Evolutionary conservation across 2,888 invertebrate species (phyloP), one percentile per base, ranked within the genome.

Genomic region (Formica aserva): DNA sequence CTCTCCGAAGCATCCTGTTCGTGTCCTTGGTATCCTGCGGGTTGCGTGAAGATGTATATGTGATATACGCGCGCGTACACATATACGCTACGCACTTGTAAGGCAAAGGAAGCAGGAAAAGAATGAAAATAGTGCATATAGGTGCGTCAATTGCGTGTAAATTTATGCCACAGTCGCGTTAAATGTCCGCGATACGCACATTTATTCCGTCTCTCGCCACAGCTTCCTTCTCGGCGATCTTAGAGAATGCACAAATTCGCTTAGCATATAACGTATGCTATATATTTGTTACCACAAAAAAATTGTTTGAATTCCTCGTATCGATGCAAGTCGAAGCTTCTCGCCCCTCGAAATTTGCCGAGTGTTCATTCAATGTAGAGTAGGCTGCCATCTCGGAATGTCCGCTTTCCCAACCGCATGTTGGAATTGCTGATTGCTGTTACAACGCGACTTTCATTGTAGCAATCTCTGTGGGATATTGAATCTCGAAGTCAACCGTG

Each of bases 111-210:
- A 81, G 57, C 66, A 75, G 84, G 83, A 89, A 80, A 88, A 80
- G 75, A 85, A 74, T 63, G 71, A 41, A 75, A 67, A 22, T 74
- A 32, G 63, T 35, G 80, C 75, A 52, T 48, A 74, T 65, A 41
- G 67, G 75, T 87, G 91, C 91, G 92, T 92, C 88, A 91, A 87
- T 85, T 88, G 89, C 83, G 88, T 89, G 91, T 90, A 93, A 93
- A 92, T 93, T 93, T 92, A 93, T 92, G 91, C 91, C 89, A 90
- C 87, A 89, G 91, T 88, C 87, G 91, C 88, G 91, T 90, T 92
- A 93, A 92, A 92, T 90, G 91, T 92, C 89, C 85, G 83, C 86
- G 87, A 87, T 82, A 90, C 88, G 91, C 90, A 89, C 89, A 87
- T 91, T 92, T 91, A 85, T 71, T 84, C 55, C 35, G 52, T 29